phyloP scores from a whole-genome alignment of 2,797 vertebrate species.

The Typhlichthys eigenmanni region DNA sequence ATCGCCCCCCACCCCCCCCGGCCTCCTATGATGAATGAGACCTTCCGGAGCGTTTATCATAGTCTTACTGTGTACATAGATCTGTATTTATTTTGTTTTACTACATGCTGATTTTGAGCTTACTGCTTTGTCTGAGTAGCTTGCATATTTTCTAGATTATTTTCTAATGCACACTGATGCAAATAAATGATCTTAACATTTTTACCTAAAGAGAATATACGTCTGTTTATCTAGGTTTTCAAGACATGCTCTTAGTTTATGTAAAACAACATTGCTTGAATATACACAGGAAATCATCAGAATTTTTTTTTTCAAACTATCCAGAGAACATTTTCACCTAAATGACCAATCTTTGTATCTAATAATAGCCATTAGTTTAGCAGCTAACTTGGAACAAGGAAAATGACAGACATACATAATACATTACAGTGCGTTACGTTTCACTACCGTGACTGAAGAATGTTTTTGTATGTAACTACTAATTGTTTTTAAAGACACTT shows the following conservation, averaged over 20 bases:
- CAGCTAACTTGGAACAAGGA: constrained; percentile 18
- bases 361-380: constrained; percentile 20
- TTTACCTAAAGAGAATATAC: constrained; percentile 38
- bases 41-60: constrained; percentile 15
- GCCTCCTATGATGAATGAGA: constrained; percentile 9
- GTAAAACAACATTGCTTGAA: constrained; percentile 2
- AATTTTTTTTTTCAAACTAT: constrained; percentile 29
- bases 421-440: background rate
- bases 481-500: too few relatives aligned
- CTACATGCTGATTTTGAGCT: constrained; percentile 2
- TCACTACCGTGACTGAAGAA: background rate
- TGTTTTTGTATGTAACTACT: too few relatives aligned
- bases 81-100: constrained; percentile 27
- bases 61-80: constrained; percentile 58
- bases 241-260: background rate
- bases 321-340: constrained; percentile 42
- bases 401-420: background rate
- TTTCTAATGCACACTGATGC: constrained; percentile 23
- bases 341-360: constrained; percentile 46
- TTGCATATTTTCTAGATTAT: constrained; percentile 11
- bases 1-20: constrained; percentile 23
- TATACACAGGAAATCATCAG: constrained; percentile 16
- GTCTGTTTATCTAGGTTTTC: constrained; percentile 1
- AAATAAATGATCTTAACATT: constrained; percentile 38
- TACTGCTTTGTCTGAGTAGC: constrained; percentile 26